These are phyloP conservation scores for Cenopis cana DNA, from an alignment of 2,888 invertebrate species.

Conservation along the genomic window DNA sequence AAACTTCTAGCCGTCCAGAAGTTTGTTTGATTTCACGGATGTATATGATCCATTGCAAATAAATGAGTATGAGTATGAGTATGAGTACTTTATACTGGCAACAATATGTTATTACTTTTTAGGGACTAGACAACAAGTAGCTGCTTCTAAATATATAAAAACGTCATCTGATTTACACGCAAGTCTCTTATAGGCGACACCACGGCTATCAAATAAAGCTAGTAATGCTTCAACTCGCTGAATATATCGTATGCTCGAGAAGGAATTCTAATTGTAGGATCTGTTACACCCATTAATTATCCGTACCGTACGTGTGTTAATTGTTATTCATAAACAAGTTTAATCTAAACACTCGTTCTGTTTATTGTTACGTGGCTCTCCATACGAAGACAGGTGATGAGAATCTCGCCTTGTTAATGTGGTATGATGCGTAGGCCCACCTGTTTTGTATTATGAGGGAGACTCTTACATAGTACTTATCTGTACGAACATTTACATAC, in stretches of 20 bases:
- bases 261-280: slow-evolving; percentile 29
- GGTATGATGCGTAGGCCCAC: background rate
- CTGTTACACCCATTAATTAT: slow-evolving; percentile 19
- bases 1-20: too few relatives aligned
- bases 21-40: too few relatives aligned
- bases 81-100: too few relatives aligned
- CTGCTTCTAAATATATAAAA: too few relatives aligned
- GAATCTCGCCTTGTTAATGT: slow-evolving; percentile 14
- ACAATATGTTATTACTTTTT: too few relatives aligned
- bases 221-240: slow-evolving; percentile 7
- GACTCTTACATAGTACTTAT: background rate
- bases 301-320: slow-evolving; percentile 18
- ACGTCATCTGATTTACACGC: background rate
- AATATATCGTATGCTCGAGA: slow-evolving; percentile 7
- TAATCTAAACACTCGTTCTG: slow-evolving; percentile 24
- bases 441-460: background rate
- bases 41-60: too few relatives aligned
- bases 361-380: slow-evolving; percentile 17
- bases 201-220: background rate
- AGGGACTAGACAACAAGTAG: too few relatives aligned
- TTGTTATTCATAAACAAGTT: slow-evolving; percentile 33
- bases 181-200: background rate
- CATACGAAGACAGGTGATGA: slow-evolving; percentile 7
- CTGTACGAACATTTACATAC: background rate
- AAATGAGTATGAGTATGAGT: too few relatives aligned